These are phyloP conservation scores for Monochamus saltuarius DNA, from an alignment of 1,140 invertebrate genomes.

Conservation along the genomic window DNA sequence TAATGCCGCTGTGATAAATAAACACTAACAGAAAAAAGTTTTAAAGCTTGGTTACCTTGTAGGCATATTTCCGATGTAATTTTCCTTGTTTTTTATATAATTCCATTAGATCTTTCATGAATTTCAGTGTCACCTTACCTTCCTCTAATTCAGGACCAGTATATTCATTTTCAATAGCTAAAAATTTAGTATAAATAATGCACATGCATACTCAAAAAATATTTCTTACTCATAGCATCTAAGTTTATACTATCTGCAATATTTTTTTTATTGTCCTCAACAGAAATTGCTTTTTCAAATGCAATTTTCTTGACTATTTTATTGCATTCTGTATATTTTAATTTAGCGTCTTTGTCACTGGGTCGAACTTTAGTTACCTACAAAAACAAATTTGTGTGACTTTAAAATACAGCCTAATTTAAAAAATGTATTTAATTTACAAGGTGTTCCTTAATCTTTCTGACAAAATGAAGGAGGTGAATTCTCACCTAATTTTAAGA, in stretches of 20 bases:
- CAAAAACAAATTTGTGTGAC: conserved; percentile 34
- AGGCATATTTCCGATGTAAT: conserved; percentile 96
- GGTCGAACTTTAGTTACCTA: conserved; percentile 87
- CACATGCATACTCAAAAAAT: conserved; percentile 17
- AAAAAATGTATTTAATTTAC: no score
- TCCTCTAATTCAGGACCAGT: conserved; percentile 87
- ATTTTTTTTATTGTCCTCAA: conserved; percentile 84
- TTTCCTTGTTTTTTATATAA: conserved; percentile 91
- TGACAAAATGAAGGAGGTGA: no score
- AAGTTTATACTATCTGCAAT: conserved; percentile 86
- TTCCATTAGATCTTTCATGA: conserved; percentile 85
- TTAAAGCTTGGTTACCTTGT: conserved; percentile 74
- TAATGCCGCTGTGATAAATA: not conserved
- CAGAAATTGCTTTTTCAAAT: conserved; percentile 96
- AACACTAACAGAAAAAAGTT: not conserved
- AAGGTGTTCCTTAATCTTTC: no score
- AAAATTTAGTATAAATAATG: conserved; percentile 40
- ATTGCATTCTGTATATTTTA: conserved; percentile 92
- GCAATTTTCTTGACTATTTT: conserved; percentile 94
- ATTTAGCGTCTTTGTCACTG: conserved; percentile 90
- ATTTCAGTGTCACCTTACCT: conserved; percentile 81
- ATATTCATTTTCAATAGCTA: conserved; percentile 94
- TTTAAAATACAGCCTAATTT: no score
- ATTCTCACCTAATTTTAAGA: no score
- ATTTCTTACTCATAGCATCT: conserved; percentile 82